These are phyloP conservation scores for Odontocerum albicorne DNA, from an alignment of 2,888 invertebrate species.

Conservation along the genomic window DNA sequence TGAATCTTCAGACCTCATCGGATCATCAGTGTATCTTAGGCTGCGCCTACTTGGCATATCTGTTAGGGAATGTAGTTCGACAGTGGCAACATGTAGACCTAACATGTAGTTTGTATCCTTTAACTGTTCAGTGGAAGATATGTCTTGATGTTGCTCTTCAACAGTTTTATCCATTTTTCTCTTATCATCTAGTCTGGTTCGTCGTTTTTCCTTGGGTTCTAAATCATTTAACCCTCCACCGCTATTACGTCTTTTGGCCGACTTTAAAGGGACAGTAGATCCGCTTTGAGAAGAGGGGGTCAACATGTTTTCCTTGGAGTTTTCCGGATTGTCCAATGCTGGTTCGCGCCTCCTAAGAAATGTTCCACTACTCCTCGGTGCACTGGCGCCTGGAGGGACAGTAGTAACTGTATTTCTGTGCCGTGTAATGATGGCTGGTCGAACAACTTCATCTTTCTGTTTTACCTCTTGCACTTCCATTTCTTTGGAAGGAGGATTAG, in stretches of 20 bases:
- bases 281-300: slow-evolving; percentile 37
- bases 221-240: slow-evolving; percentile 38
- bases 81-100: slow-evolving; percentile 21
- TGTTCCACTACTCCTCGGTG: slow-evolving; percentile 18
- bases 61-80: slow-evolving; percentile 6
- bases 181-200: slow-evolving; percentile 33
- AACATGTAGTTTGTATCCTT: slow-evolving; percentile 24
- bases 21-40: slow-evolving; percentile 11
- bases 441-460: slow-evolving; percentile 8
- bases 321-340: slow-evolving; percentile 40
- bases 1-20: slow-evolving; percentile 3
- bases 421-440: slow-evolving; percentile 10
- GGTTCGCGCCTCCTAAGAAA: slow-evolving; percentile 33
- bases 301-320: slow-evolving; percentile 53
- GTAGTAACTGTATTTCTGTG: slow-evolving; percentile 6
- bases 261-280: slow-evolving; percentile 37
- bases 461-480: slow-evolving; percentile 1
- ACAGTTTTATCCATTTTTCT: slow-evolving; percentile 9
- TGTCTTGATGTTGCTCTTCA: slow-evolving; percentile 31
- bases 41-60: slow-evolving; percentile 17
- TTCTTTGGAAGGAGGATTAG: neutral
- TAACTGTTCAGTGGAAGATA: slow-evolving; percentile 29
- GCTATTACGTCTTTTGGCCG: slow-evolving; percentile 41
- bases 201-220: slow-evolving; percentile 34
- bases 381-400: neutral